These are phyloP conservation scores for Euwallacea fornicatus DNA, from an alignment of 1,140 invertebrate species.

Conservation along the genomic window DNA sequence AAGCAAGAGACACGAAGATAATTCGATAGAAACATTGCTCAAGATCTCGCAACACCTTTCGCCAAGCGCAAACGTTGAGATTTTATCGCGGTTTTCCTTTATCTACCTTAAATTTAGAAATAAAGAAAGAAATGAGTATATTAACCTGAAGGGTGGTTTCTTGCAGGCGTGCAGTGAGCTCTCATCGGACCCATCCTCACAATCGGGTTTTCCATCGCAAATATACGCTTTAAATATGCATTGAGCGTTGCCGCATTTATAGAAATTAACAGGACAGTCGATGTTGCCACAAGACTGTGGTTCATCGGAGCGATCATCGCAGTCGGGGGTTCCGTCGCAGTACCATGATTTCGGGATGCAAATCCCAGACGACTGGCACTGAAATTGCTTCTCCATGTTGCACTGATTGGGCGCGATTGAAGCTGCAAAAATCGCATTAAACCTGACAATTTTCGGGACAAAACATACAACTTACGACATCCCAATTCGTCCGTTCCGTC, in stretches of 20 bases:
- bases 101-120: too few relatives aligned
- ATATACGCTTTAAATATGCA: slow-evolving; percentile 94
- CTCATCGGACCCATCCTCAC: slow-evolving; percentile 93
- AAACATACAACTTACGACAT: slow-evolving; percentile 65
- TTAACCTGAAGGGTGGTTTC: slow-evolving; percentile 63
- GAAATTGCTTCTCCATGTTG: slow-evolving; percentile 86
- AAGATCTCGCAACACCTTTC: too few relatives aligned
- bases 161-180: slow-evolving; percentile 74
- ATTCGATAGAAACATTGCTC: too few relatives aligned
- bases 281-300: slow-evolving; percentile 78
- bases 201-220: slow-evolving; percentile 95
- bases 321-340: slow-evolving; percentile 92
- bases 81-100: too few relatives aligned
- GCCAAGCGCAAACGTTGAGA: too few relatives aligned
- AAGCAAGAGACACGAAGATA: too few relatives aligned
- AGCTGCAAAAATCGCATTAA: slow-evolving; percentile 50
- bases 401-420: slow-evolving; percentile 83
- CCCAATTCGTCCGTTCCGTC: slow-evolving; percentile 90
- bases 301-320: slow-evolving; percentile 91
- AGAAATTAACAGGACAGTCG: slow-evolving; percentile 74
- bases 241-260: slow-evolving; percentile 82
- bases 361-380: slow-evolving; percentile 80
- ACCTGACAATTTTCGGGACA: neutral
- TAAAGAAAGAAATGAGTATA: neutral
- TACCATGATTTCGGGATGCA: slow-evolving; percentile 94